Conservation (phyloP, 1,140 invertebrate genomes). For the Trichonephila clavipes region DNA sequence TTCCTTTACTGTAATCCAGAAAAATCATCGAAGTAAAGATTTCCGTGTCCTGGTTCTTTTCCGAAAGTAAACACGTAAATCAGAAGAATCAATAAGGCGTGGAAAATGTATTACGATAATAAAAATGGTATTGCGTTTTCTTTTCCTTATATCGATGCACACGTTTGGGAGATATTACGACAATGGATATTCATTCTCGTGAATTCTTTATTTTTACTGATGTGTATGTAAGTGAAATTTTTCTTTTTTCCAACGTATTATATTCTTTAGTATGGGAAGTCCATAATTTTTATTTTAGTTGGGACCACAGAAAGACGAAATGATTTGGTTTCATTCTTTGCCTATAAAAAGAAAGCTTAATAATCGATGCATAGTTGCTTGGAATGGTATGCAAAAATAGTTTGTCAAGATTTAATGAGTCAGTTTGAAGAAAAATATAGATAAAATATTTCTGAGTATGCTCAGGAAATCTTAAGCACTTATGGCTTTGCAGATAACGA, state of each 20-base stretch:
- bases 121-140: conserved; percentile 29
- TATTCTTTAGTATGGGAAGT: background rate
- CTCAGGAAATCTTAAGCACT: too few species aligned
- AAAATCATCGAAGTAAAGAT: too few species aligned
- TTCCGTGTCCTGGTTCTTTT: too few species aligned
- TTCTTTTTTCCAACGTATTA: background rate
- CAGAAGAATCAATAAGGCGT: background rate
- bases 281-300: background rate
- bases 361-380: background rate
- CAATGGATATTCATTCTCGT: background rate
- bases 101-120: background rate
- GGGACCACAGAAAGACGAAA: background rate
- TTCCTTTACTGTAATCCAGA: too few species aligned
- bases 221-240: background rate
- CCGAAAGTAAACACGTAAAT: too few species aligned
- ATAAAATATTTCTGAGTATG: background rate
- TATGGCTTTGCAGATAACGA: too few species aligned
- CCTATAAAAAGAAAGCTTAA: background rate
- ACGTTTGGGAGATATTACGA: background rate
- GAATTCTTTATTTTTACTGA: background rate
- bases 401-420: background rate
- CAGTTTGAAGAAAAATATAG: background rate
- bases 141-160: background rate
- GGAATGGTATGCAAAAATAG: background rate
- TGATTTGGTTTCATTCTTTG: background rate